Percentiles rank a stretch among this genome's conserved stretches.
Conservation (phyloP, 2,113 vertebrate species). For the Kobus ellipsiprymnus region DNA sequence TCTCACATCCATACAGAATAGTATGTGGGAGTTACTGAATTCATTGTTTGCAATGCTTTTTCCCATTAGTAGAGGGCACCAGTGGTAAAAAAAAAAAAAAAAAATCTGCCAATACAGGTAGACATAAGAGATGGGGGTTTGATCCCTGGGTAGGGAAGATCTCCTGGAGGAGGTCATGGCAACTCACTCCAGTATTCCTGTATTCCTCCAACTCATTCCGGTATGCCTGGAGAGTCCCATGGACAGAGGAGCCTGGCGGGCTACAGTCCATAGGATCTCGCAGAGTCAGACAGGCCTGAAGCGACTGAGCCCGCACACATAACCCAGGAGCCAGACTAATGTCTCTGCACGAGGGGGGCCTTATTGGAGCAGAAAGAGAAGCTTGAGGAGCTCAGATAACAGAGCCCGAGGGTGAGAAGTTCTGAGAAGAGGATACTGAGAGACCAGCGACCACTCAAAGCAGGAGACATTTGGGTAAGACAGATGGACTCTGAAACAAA, state of each 20-base stretch:
- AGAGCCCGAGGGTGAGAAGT: not conserved
- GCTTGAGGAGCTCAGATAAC: not conserved
- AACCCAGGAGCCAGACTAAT: not conserved
- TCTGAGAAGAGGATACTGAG: not conserved
- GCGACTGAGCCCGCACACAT: rapidly evolving
- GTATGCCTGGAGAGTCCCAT: not conserved
- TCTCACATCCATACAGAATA: not conserved
- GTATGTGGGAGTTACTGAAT: not conserved
- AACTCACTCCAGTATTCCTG: not conserved
- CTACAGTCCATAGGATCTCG: not conserved
- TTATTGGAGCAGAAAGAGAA: not conserved
- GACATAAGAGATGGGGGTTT: not conserved
- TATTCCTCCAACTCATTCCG: not conserved
- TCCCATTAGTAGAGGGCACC: not conserved
- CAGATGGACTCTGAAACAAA: not conserved
- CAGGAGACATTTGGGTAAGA: rapidly evolving
- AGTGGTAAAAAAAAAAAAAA: not conserved
- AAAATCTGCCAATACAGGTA: not conserved
- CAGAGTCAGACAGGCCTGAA: not conserved
- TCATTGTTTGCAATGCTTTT: not conserved
- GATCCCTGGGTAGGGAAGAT: not conserved
- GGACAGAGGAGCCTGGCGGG: not conserved
- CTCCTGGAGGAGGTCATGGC: not conserved
- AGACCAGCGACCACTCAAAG: rapidly evolving
- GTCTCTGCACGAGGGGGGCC: rapidly evolving